Percentiles rank a stretch among this genome's conserved stretches.
These are phyloP conservation scores for Brachypteracias leptosomus DNA, from an alignment of 2,113 vertebrate genomes.

Conservation along the genomic window DNA sequence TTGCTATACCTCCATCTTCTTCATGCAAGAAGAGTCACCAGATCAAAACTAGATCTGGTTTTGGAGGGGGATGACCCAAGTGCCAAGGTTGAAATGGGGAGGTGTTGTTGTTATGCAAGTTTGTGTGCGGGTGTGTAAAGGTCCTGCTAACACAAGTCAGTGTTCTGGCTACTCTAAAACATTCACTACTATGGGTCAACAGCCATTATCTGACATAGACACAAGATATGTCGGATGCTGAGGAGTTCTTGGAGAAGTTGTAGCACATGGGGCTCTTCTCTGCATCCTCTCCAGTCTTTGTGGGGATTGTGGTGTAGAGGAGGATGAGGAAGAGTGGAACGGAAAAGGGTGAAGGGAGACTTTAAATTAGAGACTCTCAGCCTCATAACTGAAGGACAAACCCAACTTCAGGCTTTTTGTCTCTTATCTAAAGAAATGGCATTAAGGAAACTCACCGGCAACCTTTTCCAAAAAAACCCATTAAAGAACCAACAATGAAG, in stretches of 20 bases:
- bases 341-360: not conserved
- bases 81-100: not conserved
- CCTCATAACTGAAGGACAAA: not conserved
- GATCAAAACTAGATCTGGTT: not conserved
- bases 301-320: not conserved
- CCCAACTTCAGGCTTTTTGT: not conserved
- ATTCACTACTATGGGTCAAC: too few species aligned
- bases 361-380: not conserved
- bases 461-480: rapidly evolving
- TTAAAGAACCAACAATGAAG: not conserved
- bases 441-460: not conserved
- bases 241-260: not conserved
- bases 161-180: not conserved
- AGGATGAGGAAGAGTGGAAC: not conserved
- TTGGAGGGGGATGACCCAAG: not conserved
- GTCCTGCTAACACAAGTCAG: too few species aligned
- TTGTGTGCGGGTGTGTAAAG: not conserved
- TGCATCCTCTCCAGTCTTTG: not conserved
- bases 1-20: not conserved
- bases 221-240: not conserved
- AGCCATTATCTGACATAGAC: not conserved
- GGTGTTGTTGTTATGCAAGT: not conserved
- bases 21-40: not conserved
- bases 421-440: not conserved
- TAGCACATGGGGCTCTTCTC: not conserved